Evolutionary conservation across 2,888 invertebrate genomes (phyloP).

Genomic region (Octodonta nipae): DNA sequence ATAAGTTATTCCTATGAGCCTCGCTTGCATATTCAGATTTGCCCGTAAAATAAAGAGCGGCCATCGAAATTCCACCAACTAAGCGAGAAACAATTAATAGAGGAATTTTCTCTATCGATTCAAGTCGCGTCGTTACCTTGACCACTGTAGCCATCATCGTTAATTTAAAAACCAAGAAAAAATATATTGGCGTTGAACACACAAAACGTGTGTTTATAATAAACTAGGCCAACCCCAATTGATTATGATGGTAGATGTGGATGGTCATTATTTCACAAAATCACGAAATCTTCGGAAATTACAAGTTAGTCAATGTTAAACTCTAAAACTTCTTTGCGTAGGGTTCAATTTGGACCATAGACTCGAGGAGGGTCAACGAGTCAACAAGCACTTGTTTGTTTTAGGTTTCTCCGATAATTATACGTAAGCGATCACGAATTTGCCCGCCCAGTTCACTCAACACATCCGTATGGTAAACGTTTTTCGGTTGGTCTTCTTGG

Average conservation of each 20-base stretch:
- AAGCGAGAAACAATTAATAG: too few relatives aligned
- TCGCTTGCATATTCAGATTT: too few relatives aligned
- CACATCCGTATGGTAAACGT: conserved; percentile 30
- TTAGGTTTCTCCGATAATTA: conserved; percentile 35
- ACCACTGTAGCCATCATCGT: too few relatives aligned
- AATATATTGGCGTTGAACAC: not conserved
- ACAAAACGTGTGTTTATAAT: conserved; percentile 2
- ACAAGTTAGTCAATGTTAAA: conserved; percentile 20
- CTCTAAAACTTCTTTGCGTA: conserved; percentile 15
- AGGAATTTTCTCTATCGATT: too few relatives aligned
- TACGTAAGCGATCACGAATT: conserved; percentile 35
- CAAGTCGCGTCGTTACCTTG: too few relatives aligned
- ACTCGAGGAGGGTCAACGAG: conserved; percentile 28
- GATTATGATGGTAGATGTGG: not conserved
- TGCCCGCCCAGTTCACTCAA: conserved; percentile 31
- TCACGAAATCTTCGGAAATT: conserved; percentile 29
- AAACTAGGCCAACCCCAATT: conserved; percentile 2
- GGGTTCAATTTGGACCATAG: conserved; percentile 22
- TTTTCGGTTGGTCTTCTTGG: too few relatives aligned
- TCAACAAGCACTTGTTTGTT: conserved; percentile 36
- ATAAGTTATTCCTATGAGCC: too few relatives aligned
- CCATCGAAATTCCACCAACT: too few relatives aligned
- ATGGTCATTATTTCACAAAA: conserved; percentile 23
- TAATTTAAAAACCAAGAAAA: too few relatives aligned
- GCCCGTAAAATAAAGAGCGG: too few relatives aligned